Evolutionary conservation across 2,797 vertebrate genomes (phyloP).

Genomic region (Crocodylus rhombifer): DNA sequence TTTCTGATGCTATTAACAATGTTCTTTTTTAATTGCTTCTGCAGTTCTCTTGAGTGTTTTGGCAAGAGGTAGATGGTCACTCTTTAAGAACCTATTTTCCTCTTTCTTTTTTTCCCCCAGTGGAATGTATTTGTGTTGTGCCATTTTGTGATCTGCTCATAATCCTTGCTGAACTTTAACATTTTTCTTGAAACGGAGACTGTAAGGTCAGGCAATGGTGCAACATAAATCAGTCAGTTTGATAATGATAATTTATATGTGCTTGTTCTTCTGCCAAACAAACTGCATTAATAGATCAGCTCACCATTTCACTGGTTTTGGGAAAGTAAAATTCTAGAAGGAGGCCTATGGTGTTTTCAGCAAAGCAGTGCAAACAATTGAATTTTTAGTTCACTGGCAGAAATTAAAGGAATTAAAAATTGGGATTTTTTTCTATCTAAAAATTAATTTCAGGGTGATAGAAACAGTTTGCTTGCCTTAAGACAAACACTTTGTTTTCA

Average conservation of each 20-base stretch:
- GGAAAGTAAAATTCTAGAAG: background rate
- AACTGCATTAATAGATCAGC: background rate
- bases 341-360: background rate
- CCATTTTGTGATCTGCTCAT: background rate
- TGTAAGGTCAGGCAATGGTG: background rate
- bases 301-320: background rate
- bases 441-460: background rate
- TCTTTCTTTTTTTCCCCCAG: background rate
- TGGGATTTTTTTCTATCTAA: background rate
- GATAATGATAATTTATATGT: background rate
- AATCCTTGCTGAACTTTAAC: background rate
- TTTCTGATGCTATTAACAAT: background rate
- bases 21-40: background rate
- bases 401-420: background rate
- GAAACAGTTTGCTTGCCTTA: background rate
- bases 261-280: background rate
- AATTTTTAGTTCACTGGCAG: background rate
- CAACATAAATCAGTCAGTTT: background rate
- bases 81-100: background rate
- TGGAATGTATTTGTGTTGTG: background rate
- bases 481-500: background rate
- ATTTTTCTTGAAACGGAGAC: background rate
- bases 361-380: background rate
- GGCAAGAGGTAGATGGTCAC: background rate
- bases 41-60: background rate